These are phyloP conservation scores for Suricata suricatta DNA, from an alignment of 2,113 vertebrate species.

Conservation along the genomic window DNA sequence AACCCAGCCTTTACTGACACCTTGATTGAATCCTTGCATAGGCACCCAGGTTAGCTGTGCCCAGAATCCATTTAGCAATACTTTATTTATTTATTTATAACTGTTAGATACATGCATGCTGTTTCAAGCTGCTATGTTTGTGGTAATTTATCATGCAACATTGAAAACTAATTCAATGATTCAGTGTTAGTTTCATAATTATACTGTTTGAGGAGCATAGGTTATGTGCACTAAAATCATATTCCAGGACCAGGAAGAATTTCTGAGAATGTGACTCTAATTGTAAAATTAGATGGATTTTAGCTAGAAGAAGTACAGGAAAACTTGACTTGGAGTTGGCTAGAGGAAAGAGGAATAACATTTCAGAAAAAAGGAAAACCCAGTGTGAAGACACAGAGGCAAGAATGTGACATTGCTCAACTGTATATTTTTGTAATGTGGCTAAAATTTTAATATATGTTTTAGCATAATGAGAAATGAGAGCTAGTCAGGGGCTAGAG, in stretches of 20 bases:
- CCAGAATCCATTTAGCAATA: not conserved
- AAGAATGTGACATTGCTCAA: not conserved
- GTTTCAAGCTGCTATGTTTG: not conserved
- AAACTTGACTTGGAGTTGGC: not conserved
- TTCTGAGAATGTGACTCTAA: not conserved
- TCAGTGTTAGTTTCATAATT: not conserved
- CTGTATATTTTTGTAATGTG: not conserved
- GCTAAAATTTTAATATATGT: not conserved
- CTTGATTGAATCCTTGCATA: not conserved
- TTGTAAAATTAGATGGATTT: not conserved
- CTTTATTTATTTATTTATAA: not conserved
- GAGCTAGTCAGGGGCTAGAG: not conserved
- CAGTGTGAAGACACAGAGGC: not conserved
- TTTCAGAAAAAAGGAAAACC: not conserved
- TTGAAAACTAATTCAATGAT: not conserved
- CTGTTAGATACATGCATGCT: not conserved
- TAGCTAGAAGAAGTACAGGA: not conserved
- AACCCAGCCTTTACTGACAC: not conserved
- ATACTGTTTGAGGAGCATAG: not conserved
- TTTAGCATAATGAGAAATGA: not conserved
- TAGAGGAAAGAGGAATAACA: not conserved
- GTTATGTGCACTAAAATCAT: not conserved
- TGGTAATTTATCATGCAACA: not conserved
- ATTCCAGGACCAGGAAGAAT: not conserved
- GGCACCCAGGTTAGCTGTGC: not conserved